These are phyloP conservation scores for Drosophila kikkawai DNA, from an alignment of 1,140 invertebrate species.

Conservation along the genomic window DNA sequence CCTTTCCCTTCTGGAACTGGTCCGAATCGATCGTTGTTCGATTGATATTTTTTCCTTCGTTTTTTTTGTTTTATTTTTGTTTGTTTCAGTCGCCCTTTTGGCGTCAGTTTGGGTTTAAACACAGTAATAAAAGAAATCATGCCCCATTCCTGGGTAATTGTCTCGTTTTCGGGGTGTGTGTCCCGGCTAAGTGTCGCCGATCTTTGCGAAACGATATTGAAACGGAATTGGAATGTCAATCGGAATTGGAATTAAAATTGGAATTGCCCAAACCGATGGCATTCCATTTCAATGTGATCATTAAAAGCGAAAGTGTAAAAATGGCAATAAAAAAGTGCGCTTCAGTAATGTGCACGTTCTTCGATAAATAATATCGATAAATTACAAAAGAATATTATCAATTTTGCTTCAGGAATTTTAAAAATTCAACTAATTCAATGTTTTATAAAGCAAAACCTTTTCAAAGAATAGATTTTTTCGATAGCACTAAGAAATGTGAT, in stretches of 20 bases:
- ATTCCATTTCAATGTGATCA: slow-evolving; percentile 48
- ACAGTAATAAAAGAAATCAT: slow-evolving; percentile 67
- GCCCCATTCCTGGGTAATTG: slow-evolving; percentile 62
- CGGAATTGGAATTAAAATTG: slow-evolving; percentile 20
- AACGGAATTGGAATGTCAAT: slow-evolving; percentile 2
- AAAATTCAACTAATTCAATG: neutral
- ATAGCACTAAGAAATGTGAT: neutral
- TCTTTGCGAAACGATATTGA: slow-evolving; percentile 19
- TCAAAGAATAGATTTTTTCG: neutral
- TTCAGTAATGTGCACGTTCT: neutral
- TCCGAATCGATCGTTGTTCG: slow-evolving; percentile 35
- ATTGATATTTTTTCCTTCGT: slow-evolving; percentile 46
- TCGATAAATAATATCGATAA: neutral
- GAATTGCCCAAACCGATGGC: slow-evolving; percentile 28
- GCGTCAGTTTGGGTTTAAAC: slow-evolving; percentile 50
- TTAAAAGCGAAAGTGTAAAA: slow-evolving; percentile 46
- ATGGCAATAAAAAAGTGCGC: slow-evolving; percentile 4
- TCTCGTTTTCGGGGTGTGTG: slow-evolving; percentile 60
- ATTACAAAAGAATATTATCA: neutral
- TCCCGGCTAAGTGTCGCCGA: slow-evolving; percentile 46
- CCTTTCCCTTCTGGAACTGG: slow-evolving; percentile 28
- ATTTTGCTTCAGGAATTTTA: too few species aligned
- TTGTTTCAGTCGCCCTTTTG: slow-evolving; percentile 56
- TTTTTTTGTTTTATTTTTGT: slow-evolving; percentile 13
- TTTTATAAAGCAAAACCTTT: neutral